Evolutionary conservation across 2,888 invertebrate species (phyloP).

Genomic region (Miltochrista miniata): DNA sequence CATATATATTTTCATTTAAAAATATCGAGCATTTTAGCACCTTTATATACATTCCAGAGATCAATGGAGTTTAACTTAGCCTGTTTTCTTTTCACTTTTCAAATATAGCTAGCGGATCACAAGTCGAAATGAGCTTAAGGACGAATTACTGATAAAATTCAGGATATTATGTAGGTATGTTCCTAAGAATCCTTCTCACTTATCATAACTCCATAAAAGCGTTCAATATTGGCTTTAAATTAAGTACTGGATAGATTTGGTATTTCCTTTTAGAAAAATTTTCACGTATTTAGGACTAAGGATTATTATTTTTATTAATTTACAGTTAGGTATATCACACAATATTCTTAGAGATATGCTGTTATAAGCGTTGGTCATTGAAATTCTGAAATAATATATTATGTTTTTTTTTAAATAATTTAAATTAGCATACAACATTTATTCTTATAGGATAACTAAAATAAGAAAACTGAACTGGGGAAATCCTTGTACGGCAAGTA

Average conservation of each 20-base stretch:
- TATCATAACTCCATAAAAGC: constrained; percentile 59
- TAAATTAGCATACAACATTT: constrained; percentile 39
- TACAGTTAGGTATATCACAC: constrained; percentile 82
- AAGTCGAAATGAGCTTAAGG: constrained; percentile 39
- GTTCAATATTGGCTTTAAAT: constrained; percentile 66
- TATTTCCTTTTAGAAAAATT: constrained; percentile 51
- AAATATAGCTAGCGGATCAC: constrained; percentile 40
- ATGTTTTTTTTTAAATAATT: constrained; percentile 27
- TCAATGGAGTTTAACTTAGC: too few species aligned
- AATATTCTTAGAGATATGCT: constrained; percentile 81
- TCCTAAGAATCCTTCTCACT: constrained; percentile 53
- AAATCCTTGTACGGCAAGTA: constrained; percentile 23
- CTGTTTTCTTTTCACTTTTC: background rate
- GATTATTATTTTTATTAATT: constrained; percentile 65
- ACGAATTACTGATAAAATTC: constrained; percentile 62
- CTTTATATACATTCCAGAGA: constrained; percentile 44
- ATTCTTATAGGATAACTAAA: constrained; percentile 31
- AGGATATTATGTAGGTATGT: constrained; percentile 44
- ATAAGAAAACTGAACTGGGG: constrained; percentile 27
- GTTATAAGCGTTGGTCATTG: constrained; percentile 80
- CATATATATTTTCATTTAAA: constrained; percentile 29
- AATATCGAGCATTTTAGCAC: constrained; percentile 45
- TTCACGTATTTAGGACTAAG: constrained; percentile 69
- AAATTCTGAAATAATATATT: constrained; percentile 55
- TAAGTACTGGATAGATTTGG: constrained; percentile 79